Evolutionary conservation across 2,113 vertebrate species (phyloP).

Genomic region (Sarotherodon lohbergeri): DNA sequence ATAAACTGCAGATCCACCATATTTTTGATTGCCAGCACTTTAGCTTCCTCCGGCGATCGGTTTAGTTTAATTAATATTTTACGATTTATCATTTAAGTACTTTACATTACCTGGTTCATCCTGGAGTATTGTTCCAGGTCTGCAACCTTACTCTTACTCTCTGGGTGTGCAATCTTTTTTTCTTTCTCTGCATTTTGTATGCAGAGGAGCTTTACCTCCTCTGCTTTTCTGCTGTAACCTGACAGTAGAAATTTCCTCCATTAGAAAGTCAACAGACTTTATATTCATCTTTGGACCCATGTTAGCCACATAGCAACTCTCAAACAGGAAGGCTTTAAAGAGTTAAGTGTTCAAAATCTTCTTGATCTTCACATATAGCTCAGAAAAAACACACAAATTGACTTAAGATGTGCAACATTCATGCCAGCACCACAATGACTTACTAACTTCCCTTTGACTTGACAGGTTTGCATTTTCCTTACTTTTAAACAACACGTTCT

Average conservation of each 20-base stretch:
- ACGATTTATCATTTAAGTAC: background rate
- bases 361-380: background rate
- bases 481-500: background rate
- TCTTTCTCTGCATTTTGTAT: background rate
- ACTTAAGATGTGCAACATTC: background rate
- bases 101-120: background rate
- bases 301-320: background rate
- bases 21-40: background rate
- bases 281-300: background rate
- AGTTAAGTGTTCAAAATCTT: accelerated
- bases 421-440: background rate
- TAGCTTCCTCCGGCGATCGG: background rate
- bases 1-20: background rate
- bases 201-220: background rate
- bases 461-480: background rate
- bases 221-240: background rate
- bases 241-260: background rate
- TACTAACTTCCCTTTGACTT: background rate
- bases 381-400: background rate
- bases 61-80: background rate
- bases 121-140: background rate
- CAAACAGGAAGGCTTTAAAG: background rate
- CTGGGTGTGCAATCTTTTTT: background rate
- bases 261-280: background rate
- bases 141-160: background rate